Evolutionary conservation across 2,888 invertebrate species (phyloP).

Genomic region (Protonemura montana): DNA sequence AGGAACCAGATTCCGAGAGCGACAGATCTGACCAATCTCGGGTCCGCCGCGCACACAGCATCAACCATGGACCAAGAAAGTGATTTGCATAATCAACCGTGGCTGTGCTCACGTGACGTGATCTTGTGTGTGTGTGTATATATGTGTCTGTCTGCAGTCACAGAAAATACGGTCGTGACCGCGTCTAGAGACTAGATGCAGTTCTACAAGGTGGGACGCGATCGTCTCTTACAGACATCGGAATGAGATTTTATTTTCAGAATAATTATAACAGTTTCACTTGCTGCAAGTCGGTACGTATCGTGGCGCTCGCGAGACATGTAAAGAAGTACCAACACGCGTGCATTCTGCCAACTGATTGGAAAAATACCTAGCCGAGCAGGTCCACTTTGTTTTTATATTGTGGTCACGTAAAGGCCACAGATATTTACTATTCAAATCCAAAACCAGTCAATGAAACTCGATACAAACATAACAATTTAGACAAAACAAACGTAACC

Average conservation of each 20-base stretch:
- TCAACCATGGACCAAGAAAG: slow-evolving; percentile 17
- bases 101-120: neutral
- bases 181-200: neutral
- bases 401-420: too few relatives aligned
- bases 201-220: neutral
- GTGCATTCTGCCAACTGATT: too few relatives aligned
- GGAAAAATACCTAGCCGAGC: too few relatives aligned
- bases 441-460: neutral
- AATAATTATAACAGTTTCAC: neutral
- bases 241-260: neutral
- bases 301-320: too few relatives aligned
- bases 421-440: too few relatives aligned
- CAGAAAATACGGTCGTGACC: neutral
- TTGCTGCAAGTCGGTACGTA: too few relatives aligned
- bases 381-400: too few relatives aligned
- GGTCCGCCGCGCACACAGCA: slow-evolving; percentile 24
- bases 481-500: neutral
- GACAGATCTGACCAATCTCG: slow-evolving; percentile 33
- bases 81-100: slow-evolving; percentile 22
- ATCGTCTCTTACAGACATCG: neutral
- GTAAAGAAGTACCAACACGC: too few relatives aligned
- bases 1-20: slow-evolving; percentile 42
- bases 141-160: neutral
- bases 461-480: neutral
- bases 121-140: neutral